Evolutionary conservation across 2,797 vertebrate genomes (phyloP).

Genomic region (Columba guinea): DNA sequence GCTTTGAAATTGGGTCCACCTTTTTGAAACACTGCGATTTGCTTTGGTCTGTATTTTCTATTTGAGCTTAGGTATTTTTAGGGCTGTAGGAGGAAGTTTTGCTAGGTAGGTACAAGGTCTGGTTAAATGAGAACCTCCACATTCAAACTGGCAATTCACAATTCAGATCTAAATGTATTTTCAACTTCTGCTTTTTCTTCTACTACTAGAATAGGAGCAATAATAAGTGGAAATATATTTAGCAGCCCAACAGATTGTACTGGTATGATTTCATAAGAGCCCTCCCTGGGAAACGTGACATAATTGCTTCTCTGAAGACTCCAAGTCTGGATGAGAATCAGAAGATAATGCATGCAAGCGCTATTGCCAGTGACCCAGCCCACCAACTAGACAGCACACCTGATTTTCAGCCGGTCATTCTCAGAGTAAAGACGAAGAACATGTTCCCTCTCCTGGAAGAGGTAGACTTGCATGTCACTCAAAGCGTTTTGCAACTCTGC

Average conservation of each 20-base stretch:
- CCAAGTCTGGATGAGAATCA: not conserved
- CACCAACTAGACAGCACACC: slow-evolving; percentile 68
- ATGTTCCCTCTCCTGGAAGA: slow-evolving; percentile 94
- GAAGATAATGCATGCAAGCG: rapidly evolving
- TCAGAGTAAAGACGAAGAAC: slow-evolving; percentile 91
- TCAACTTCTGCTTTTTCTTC: not conserved
- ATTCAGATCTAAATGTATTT: not conserved
- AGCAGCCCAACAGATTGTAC: not conserved
- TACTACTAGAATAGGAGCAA: not conserved
- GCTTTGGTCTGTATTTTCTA: not conserved
- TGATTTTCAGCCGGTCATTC: slow-evolving; percentile 95
- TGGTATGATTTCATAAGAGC: not conserved
- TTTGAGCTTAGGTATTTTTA: not conserved
- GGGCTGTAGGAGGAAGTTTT: not conserved
- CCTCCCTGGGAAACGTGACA: not conserved
- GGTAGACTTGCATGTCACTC: slow-evolving; percentile 94
- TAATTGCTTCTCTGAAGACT: not conserved
- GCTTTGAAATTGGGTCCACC: too few species aligned
- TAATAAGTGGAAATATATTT: not conserved
- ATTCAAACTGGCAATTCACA: not conserved
- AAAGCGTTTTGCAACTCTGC: slow-evolving; percentile 90
- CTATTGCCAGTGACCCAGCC: not conserved
- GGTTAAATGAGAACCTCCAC: not conserved
- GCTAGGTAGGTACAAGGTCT: not conserved
- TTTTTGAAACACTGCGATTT: not conserved